Base-by-base conservation (phyloP, 2,888 invertebrate species). In the Celastrina argiolus region DNA sequence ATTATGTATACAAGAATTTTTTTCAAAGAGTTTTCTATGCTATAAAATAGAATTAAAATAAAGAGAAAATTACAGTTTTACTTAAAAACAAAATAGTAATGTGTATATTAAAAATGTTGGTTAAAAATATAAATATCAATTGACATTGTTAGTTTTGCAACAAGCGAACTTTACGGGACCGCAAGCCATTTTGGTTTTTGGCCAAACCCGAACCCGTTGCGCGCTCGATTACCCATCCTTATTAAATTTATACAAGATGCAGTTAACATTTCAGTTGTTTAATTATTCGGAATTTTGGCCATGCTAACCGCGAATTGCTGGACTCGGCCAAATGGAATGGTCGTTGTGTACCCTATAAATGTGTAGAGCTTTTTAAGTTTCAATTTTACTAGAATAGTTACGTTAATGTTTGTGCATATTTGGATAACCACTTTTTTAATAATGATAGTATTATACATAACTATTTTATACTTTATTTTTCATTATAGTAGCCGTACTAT, bases 241-340 rank as follows among this genome's bases (percentile, higher is more conserved):
- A 87, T 88, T 86, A 88, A 87, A 89, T 88, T 87, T 88, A 88
- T 87, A 85, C 87, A 81, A 84, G 84, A 82, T 76, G 81, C 83
- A 81, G 87, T 87, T 87, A 88, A 88, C 86, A 86, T 88, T 87
- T 87, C 86, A 87, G 84, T 85, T 84, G 88, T 88, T 89, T 88
- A 89, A 90, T 88, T 88, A 83, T 83, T 80, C 78, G 81, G 82
- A 87, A 87, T 87, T 88, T 81, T 81, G 83, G 84, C 78, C 79
- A 81, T 76, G 83, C 79, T 71, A 78, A 82, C 84, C 87, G 79
- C 81, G 78, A 85, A 87, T 82, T 69, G 68, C 73, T 58, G 66
- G 64, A 34, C 66, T 51, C 69, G 65, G 65, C 67, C 67, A 70
- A 73, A 77, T 75, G 71, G 76, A 87, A 85, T 83, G 84, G 83